Percentiles rank a stretch among this genome's conserved stretches.
Conservation (phyloP, 2,797 vertebrate species). For the Gymnocypris eckloni region DNA sequence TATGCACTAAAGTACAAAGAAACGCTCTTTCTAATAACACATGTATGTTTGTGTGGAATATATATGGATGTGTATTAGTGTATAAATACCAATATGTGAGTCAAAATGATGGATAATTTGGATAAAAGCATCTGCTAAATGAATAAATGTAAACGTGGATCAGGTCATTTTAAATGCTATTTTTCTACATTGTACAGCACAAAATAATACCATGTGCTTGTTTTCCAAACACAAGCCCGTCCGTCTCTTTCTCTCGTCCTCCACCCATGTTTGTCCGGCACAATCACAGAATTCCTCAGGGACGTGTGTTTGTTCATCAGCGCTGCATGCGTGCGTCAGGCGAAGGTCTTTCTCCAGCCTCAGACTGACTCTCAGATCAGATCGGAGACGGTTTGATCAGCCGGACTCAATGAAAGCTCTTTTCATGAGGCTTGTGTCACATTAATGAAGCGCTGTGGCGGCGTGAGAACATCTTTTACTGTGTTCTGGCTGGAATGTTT, state of each 20-base stretch:
- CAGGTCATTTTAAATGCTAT: background rate
- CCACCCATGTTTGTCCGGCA: background rate
- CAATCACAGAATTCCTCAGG: background rate
- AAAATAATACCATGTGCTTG: background rate
- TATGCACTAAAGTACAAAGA: background rate
- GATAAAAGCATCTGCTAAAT: background rate
- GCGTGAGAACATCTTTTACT: slow-evolving; percentile 10
- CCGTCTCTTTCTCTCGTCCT: background rate
- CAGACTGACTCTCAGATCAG: slow-evolving; percentile 30
- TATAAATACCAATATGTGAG: background rate
- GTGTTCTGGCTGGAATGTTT: slow-evolving; percentile 12
- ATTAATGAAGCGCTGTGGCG: slow-evolving; percentile 59
- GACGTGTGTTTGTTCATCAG: slow-evolving; percentile 26
- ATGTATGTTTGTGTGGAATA: too few species aligned
- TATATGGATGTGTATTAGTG: background rate
- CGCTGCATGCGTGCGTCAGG: slow-evolving; percentile 8
- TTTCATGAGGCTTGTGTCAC: slow-evolving; percentile 60
- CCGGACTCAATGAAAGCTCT: slow-evolving; percentile 64
- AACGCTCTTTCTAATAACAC: background rate
- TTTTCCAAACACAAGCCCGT: background rate
- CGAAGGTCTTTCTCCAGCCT: slow-evolving; percentile 15
- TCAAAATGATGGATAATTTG: background rate
- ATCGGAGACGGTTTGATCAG: slow-evolving; percentile 49
- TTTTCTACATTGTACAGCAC: background rate
- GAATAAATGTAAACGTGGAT: background rate